Conservation (phyloP, 2,888 invertebrate genomes). For the Limnephilus lunatus region DNA sequence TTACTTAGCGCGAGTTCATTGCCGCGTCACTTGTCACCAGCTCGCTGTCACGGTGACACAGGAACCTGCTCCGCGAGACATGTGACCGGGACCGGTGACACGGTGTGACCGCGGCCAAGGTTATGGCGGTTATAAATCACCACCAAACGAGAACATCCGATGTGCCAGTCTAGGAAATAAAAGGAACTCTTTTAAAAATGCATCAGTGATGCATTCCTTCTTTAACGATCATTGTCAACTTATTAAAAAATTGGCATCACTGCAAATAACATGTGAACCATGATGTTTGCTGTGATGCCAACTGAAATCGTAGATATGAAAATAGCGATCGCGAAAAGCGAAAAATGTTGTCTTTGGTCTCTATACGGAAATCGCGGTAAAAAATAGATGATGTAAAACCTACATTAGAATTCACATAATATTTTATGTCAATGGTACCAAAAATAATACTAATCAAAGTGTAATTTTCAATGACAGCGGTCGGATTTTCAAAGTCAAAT, state of each 20-base stretch:
- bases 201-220: neutral
- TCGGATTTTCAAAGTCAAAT: neutral
- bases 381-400: too few relatives aligned
- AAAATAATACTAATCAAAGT: neutral
- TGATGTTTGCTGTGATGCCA: too few relatives aligned
- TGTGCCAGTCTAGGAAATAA: neutral
- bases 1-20: neutral
- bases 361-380: too few relatives aligned
- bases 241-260: too few relatives aligned
- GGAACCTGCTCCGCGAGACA: neutral
- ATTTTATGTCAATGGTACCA: too few relatives aligned
- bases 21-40: neutral
- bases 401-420: neutral
- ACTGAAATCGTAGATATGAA: too few relatives aligned
- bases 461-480: neutral
- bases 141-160: slow-evolving; percentile 61
- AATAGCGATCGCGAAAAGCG: too few relatives aligned
- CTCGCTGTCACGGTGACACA: neutral
- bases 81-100: slow-evolving; percentile 7
- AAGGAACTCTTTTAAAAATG: neutral
- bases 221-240: neutral
- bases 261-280: too few relatives aligned
- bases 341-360: too few relatives aligned
- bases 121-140: slow-evolving; percentile 52
- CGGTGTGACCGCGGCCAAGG: slow-evolving; percentile 50